Evolutionary conservation across 2,797 vertebrate species (phyloP).

Genomic region (Petrocephalus schoutedeni): DNA sequence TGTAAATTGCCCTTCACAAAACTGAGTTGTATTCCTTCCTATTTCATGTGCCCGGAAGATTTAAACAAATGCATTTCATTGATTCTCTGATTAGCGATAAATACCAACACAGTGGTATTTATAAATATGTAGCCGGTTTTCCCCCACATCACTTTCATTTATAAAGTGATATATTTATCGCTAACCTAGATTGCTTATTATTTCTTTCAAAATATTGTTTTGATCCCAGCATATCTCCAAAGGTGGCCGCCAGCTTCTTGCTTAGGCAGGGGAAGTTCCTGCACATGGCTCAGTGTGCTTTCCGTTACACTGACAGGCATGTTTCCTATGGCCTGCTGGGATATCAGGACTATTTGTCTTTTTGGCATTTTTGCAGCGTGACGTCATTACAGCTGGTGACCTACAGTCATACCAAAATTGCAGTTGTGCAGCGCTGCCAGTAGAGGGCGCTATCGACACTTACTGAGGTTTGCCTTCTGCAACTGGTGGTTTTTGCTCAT

Average conservation of each 20-base stretch:
- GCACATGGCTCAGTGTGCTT: not conserved
- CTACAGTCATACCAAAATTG: slow-evolving; percentile 32
- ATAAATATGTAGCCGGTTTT: no score
- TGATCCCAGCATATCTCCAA: not conserved
- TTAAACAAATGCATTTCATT: no score
- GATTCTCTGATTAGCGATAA: no score
- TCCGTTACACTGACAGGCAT: not conserved
- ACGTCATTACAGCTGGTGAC: slow-evolving; percentile 61
- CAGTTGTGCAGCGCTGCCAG: slow-evolving; percentile 31
- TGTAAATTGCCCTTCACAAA: not conserved
- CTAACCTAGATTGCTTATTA: no score
- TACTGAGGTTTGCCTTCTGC: not conserved
- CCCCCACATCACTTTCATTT: no score
- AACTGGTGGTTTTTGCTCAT: not conserved
- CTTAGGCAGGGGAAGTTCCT: not conserved
- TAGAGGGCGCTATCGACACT: slow-evolving; percentile 39
- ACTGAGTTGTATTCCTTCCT: not conserved
- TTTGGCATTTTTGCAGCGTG: slow-evolving; percentile 54
- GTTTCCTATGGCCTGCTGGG: slow-evolving; percentile 49
- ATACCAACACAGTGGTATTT: no score
- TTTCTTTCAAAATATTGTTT: not conserved
- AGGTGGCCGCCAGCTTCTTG: not conserved
- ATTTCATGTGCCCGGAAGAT: not conserved
- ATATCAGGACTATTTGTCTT: slow-evolving; percentile 52
- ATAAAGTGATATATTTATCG: no score